Percentiles rank a stretch among this genome's conserved stretches.
These are phyloP conservation scores for Melitaea athalia DNA, from an alignment of 2,888 invertebrate genomes.

Conservation along the genomic window DNA sequence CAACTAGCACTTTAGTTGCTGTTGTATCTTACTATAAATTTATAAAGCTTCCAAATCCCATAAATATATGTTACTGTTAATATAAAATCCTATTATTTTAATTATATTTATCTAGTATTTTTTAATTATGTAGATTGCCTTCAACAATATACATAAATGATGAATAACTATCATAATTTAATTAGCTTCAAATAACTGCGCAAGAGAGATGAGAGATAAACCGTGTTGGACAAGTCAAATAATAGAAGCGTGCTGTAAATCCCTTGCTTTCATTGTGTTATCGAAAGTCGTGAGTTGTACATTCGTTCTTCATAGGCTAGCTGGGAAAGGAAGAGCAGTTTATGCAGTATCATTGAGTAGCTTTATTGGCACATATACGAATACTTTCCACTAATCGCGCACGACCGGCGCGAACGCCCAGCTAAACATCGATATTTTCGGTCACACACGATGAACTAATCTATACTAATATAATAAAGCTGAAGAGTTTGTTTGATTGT, in stretches of 20 bases:
- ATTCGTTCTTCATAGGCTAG: constrained; percentile 61
- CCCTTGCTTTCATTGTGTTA: constrained; percentile 65
- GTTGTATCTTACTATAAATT: no score
- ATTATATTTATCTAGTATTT: no score
- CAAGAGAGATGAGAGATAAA: constrained; percentile 42
- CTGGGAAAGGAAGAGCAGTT: constrained; percentile 44
- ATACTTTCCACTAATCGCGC: constrained; percentile 24
- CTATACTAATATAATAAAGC: no score
- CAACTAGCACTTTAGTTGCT: no score
- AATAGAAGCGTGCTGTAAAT: constrained; percentile 61
- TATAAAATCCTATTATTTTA: no score
- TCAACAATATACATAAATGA: neutral
- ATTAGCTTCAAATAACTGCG: constrained; percentile 17
- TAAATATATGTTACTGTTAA: no score
- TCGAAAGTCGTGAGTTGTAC: constrained; percentile 65
- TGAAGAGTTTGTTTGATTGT: no score
- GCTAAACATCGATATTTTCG: constrained; percentile 23
- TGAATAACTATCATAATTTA: constrained; percentile 7
- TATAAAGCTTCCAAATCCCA: no score
- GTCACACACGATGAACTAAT: constrained; percentile 19
- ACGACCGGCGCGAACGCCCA: constrained; percentile 16
- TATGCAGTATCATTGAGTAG: constrained; percentile 18
- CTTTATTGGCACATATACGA: constrained; percentile 28
- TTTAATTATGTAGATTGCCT: no score
- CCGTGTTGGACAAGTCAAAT: constrained; percentile 58